These are phyloP conservation scores for Penaeus indicus DNA, from an alignment of 1,140 invertebrate genomes.

Conservation along the genomic window DNA sequence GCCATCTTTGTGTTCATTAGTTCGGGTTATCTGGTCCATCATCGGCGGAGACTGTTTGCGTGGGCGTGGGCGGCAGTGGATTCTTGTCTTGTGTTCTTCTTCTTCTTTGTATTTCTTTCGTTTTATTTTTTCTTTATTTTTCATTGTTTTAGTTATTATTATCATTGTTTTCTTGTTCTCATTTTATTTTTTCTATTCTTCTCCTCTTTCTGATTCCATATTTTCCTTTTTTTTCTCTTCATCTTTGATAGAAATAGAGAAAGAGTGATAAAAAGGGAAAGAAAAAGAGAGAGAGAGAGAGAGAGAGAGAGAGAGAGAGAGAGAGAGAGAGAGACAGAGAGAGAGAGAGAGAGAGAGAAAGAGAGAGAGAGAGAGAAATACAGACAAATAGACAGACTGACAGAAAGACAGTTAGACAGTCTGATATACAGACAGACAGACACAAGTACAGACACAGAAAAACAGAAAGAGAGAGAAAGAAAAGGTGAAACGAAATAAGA, in stretches of 20 bases:
- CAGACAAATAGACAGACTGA: too few species aligned
- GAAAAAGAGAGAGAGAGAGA: slow-evolving; percentile 32
- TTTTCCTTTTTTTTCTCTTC: neutral
- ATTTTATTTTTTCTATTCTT: neutral
- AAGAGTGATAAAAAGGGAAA: slow-evolving; percentile 8
- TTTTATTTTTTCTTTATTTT: neutral
- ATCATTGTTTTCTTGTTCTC: neutral
- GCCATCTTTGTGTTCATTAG: neutral
- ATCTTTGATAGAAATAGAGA: neutral
- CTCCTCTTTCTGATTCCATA: too few species aligned
- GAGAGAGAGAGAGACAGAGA: slow-evolving; percentile 15
- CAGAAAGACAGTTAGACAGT: neutral
- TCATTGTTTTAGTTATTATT: neutral
- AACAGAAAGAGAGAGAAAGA: slow-evolving; percentile 8
- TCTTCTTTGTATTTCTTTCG: neutral
- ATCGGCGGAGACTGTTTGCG: neutral
- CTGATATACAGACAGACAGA: too few species aligned
- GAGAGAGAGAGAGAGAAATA: too few species aligned
- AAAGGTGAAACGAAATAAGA: neutral
- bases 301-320: slow-evolving; percentile 34
- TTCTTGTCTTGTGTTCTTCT: neutral
- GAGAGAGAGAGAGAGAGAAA: too few species aligned
- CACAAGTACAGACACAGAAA: too few species aligned
- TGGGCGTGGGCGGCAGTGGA: neutral
- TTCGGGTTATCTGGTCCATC: neutral